Evolutionary conservation across 2,888 invertebrate genomes (phyloP), one percentile per base, ranked within the genome.

Genomic region (Folsomia manolachei): DNA sequence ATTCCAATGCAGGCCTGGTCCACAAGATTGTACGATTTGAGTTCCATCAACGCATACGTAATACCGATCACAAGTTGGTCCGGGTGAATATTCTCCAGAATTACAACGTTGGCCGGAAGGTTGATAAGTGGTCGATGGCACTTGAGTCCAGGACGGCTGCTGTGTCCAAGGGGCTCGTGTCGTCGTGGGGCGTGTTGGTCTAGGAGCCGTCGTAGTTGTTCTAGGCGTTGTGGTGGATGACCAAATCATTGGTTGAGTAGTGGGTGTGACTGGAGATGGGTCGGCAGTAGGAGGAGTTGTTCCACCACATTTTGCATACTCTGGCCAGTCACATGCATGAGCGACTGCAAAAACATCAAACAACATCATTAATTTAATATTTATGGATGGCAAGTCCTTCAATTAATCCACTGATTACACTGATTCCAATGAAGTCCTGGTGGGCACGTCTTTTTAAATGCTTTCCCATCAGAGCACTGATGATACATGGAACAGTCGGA

Each of bases 271-370:
- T 9, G 24, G 56, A 4, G 64, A 39, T 26, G 74, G 67, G 26
- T 63, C n/a, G 18, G 62, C 9, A 62, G 61, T n/a, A n/a, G 19
- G n/a, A 51, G 18, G 39, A 64, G n/a, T n/a, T 26, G 63, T 52
- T 69, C 64, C 53, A 2, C 72, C 24, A 65, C 80, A 80, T 24
- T 67, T 77, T 1, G 80, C 80, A 26, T 71, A 73, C 14, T 63
- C 51, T 2, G 89, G 90, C 89, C 91, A 92, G 83, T 93, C 92
- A 82, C 94, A 94, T 81, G 89, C 89, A n/a, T n/a, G n/a, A n/a
- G n/a, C n/a, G n/a, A n/a, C n/a, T n/a, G n/a, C n/a, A n/a, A n/a
- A n/a, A n/a, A n/a, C n/a, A n/a, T n/a, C n/a, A n/a, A n/a, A n/a
- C n/a, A n/a, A n/a, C n/a, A n/a, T n/a, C n/a, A n/a, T n/a, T n/a